Evolutionary conservation across 2,113 vertebrate genomes (phyloP).

Genomic region (Tupaia tana): DNA sequence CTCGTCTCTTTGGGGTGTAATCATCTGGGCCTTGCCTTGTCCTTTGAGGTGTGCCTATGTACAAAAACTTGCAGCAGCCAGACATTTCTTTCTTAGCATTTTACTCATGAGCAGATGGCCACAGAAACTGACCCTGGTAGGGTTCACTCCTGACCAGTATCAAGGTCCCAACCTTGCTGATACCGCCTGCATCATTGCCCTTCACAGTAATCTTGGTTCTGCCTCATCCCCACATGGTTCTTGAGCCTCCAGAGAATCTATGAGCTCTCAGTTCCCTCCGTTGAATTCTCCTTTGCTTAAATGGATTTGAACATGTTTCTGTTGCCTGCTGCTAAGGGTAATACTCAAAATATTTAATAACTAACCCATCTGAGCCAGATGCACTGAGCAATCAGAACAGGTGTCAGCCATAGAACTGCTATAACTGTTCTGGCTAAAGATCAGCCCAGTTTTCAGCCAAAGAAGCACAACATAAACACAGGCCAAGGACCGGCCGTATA

Average conservation of each 20-base stretch:
- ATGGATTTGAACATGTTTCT: not conserved
- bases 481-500: not conserved
- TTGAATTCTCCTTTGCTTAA: not conserved
- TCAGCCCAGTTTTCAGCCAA: not conserved
- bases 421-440: not conserved
- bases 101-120: not conserved
- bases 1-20: not conserved
- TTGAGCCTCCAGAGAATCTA: not conserved
- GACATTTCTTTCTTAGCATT: not conserved
- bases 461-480: not conserved
- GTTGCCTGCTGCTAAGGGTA: not conserved
- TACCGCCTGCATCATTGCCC: accelerated
- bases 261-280: not conserved
- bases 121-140: not conserved
- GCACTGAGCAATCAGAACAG: not conserved
- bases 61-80: not conserved
- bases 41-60: not conserved
- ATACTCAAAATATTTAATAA: slow-evolving; percentile 32
- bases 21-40: not conserved
- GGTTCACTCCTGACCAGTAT: not conserved
- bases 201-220: not conserved
- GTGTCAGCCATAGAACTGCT: not conserved
- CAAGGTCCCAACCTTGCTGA: not conserved
- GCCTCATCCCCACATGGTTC: not conserved
- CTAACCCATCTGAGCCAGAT: not conserved